Conservation (phyloP, 92 coral and sea anemone species). For the Galaxea fascicularis region DNA sequence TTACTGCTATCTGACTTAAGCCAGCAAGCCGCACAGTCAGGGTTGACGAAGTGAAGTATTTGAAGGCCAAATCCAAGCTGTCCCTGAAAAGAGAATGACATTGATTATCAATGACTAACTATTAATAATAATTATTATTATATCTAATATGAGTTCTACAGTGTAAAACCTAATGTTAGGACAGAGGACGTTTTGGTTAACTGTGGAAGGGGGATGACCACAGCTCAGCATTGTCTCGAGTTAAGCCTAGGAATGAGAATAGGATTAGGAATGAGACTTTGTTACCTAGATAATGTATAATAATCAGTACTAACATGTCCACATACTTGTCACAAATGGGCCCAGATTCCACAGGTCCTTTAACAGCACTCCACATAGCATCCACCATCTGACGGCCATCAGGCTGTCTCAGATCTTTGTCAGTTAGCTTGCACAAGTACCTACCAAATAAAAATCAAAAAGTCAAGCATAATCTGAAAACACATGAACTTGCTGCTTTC, state of each 20-base stretch:
- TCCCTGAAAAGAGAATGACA: conserved; percentile 69
- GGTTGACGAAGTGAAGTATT: conserved; percentile 96
- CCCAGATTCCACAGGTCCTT: conserved; percentile 96
- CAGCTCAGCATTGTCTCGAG: too few species aligned
- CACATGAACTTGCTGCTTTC: too few species aligned
- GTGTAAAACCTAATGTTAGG: too few species aligned
- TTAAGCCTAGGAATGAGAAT: too few species aligned
- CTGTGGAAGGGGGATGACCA: too few species aligned
- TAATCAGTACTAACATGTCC: too few species aligned
- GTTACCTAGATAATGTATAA: too few species aligned
- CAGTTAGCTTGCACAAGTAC: conserved; percentile 94
- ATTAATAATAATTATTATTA: too few species aligned
- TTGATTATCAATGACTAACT: background rate
- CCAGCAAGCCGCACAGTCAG: conserved; percentile 97
- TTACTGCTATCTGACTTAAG: conserved; percentile 96
- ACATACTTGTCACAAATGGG: conserved; percentile 93
- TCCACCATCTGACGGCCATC: conserved; percentile 98
- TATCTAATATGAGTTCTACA: too few species aligned
- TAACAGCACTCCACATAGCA: conserved; percentile 99
- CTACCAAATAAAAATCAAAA: conserved; percentile 29
- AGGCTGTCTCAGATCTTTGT: conserved; percentile 91
- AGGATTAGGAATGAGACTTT: too few species aligned
- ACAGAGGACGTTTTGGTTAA: too few species aligned
- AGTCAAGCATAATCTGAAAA: too few species aligned
- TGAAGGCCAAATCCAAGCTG: conserved; percentile 95